phyloP scores from a whole-genome alignment of 2,113 vertebrate genomes.

The Tretioscincus oriximinensis region DNA sequence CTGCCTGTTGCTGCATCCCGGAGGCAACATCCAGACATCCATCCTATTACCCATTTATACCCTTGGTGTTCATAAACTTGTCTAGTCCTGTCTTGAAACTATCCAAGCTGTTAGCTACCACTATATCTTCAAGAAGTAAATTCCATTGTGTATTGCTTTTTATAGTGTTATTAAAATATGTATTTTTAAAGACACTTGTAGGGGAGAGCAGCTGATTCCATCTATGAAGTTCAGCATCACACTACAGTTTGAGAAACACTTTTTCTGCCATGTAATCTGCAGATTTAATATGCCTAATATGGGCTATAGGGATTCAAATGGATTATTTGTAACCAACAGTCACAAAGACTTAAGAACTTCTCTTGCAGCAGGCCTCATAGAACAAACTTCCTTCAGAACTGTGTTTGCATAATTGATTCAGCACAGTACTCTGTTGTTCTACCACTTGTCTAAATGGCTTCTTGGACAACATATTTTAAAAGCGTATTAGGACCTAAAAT shows the following conservation, averaged over 20 bases:
- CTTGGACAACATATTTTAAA: not conserved
- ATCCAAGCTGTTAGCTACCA: too few species aligned
- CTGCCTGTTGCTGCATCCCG: too few species aligned
- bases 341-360: conserved; percentile 38
- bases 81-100: too few species aligned
- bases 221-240: not conserved
- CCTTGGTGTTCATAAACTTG: too few species aligned
- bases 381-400: conserved; percentile 23
- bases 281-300: not conserved
- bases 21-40: too few species aligned
- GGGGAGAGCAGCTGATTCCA: not conserved
- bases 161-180: not conserved
- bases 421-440: not conserved
- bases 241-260: not conserved
- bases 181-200: not conserved
- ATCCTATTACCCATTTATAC: too few species aligned
- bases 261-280: not conserved
- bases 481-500: not conserved
- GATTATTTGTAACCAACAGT: conserved; percentile 3
- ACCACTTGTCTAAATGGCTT: not conserved
- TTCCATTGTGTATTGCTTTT: not conserved
- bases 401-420: conserved; percentile 13
- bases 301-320: not conserved
- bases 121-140: too few species aligned
- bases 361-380: conserved; percentile 32